A percentile compares a stretch with the other conserved stretches of the same genome.
Evolutionary conservation across 2,888 invertebrate genomes (phyloP).

Genomic region (Agrochola lychnidis): DNA sequence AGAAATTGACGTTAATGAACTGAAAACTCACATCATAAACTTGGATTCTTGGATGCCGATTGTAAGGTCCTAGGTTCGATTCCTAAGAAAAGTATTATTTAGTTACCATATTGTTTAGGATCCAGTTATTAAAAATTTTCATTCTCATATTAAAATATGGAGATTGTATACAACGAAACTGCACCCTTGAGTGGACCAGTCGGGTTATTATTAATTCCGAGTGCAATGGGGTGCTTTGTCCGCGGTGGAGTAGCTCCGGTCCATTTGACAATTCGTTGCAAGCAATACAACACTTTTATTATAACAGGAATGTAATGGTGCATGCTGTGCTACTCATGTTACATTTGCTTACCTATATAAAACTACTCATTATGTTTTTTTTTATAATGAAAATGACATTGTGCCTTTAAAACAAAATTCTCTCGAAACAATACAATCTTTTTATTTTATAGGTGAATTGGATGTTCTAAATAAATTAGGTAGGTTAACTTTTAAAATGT

Average conservation of each 20-base stretch:
- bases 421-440: background rate
- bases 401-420: background rate
- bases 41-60: background rate
- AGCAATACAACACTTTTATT: background rate
- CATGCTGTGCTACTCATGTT: background rate
- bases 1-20: background rate
- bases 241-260: background rate
- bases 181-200: constrained; percentile 17
- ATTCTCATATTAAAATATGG: constrained; percentile 10
- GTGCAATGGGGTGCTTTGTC: constrained; percentile 26
- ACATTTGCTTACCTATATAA: background rate
- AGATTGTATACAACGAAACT: constrained; percentile 21
- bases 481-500: background rate
- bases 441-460: no score
- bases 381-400: background rate
- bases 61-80: background rate
- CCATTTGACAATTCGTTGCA: constrained; percentile 6
- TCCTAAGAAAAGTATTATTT: background rate
- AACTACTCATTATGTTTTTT: background rate
- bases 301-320: background rate
- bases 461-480: no score
- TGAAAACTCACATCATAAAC: background rate
- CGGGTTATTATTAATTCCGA: constrained; percentile 3
- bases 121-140: background rate
- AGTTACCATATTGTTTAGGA: background rate